These are phyloP conservation scores for Arrhamphus sclerolepis DNA, from an alignment of 2,797 vertebrate genomes.

Conservation along the genomic window DNA sequence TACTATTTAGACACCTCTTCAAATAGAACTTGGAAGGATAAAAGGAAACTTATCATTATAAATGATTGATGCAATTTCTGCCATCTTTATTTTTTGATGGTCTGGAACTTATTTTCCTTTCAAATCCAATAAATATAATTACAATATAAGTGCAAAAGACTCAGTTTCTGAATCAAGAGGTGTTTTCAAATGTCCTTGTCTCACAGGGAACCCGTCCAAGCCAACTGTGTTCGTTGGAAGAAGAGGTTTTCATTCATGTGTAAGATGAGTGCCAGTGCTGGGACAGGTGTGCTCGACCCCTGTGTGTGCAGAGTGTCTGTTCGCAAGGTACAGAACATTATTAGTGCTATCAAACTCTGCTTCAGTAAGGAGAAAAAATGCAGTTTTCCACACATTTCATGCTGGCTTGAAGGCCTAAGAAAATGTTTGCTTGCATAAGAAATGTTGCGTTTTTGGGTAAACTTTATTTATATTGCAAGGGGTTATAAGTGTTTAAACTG, in stretches of 20 bases:
- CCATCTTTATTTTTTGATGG: background rate
- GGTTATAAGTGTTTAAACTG: background rate
- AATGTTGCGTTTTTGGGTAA: conserved; percentile 5
- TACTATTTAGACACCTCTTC: too few relatives aligned
- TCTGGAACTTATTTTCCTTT: background rate
- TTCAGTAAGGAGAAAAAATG: too few relatives aligned
- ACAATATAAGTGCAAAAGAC: too few relatives aligned
- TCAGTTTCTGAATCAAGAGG: conserved; percentile 1
- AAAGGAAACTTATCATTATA: background rate
- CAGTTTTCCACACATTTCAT: too few relatives aligned
- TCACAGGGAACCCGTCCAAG: conserved; percentile 90
- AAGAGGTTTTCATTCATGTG: conserved; percentile 92
- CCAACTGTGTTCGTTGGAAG: conserved; percentile 93
- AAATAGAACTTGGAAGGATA: too few relatives aligned
- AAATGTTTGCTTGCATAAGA: conserved; percentile 3
- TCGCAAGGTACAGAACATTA: conserved; percentile 84
- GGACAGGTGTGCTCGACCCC: conserved; percentile 90
- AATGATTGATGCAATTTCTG: background rate
- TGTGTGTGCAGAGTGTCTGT: conserved; percentile 94
- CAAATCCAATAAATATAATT: too few relatives aligned
- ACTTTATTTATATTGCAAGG: background rate
- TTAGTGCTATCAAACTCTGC: too few relatives aligned
- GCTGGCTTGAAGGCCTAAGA: background rate
- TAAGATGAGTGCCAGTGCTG: conserved; percentile 93
- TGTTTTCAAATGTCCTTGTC: conserved; percentile 20